Conservation (phyloP, 2,888 invertebrate species). For the Drosophila merina region DNA sequence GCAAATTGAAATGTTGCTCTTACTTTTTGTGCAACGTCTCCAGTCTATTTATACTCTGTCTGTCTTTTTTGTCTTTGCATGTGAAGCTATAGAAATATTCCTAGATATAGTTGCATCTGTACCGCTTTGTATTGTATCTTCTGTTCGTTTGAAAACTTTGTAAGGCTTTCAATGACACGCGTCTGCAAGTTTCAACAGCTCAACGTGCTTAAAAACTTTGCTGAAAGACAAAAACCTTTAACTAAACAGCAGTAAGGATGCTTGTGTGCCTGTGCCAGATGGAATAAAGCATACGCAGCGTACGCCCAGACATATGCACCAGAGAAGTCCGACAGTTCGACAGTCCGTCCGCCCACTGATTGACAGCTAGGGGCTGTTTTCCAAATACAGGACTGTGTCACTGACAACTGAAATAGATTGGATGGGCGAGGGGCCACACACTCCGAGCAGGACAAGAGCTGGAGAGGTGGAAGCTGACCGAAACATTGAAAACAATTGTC, state of each 20-base stretch:
- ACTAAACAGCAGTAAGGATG: constrained; percentile 47
- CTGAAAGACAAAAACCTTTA: constrained; percentile 62
- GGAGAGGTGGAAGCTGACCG: constrained; percentile 54
- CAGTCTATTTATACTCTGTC: constrained; percentile 25
- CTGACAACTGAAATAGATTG: constrained; percentile 67
- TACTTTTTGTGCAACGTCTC: constrained; percentile 13
- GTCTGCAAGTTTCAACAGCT: constrained; percentile 55
- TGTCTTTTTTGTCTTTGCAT: constrained; percentile 38
- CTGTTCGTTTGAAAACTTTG: constrained; percentile 55
- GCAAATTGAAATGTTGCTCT: constrained; percentile 55
- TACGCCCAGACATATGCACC: constrained; percentile 33
- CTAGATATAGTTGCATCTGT: constrained; percentile 2
- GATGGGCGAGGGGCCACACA: constrained; percentile 34
- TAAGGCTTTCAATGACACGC: constrained; percentile 62
- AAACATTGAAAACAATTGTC: constrained; percentile 79
- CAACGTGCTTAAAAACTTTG: constrained; percentile 70
- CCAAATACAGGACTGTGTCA: constrained; percentile 29
- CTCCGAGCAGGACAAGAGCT: constrained; percentile 2
- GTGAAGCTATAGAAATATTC: constrained; percentile 1
- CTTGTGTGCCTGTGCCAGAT: constrained; percentile 34
- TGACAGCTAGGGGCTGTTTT: constrained; percentile 43
- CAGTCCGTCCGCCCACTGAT: constrained; percentile 23
- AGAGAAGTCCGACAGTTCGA: constrained; percentile 1
- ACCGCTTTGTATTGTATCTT: constrained; percentile 4
- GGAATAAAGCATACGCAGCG: constrained; percentile 62